Conservation (phyloP, 2,797 vertebrate genomes). For the Coranthus polyacanthus region DNA sequence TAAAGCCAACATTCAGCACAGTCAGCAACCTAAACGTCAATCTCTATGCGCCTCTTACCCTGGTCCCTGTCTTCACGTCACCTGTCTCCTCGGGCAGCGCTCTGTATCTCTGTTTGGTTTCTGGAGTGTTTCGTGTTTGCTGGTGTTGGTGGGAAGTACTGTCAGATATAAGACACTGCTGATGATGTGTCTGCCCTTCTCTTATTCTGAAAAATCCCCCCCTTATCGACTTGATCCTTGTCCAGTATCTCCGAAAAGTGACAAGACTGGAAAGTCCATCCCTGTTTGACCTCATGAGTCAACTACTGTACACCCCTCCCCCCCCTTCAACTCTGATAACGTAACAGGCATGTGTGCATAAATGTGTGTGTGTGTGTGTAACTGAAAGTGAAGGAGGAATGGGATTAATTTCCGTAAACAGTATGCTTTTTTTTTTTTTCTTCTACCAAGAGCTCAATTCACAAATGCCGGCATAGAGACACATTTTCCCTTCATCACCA, state of each 20-base stretch:
- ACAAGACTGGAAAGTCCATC: conserved; percentile 64
- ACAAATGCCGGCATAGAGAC: conserved; percentile 24
- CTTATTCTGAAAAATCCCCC: conserved; percentile 39
- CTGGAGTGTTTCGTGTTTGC: conserved; percentile 28
- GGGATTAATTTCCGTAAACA: conserved; percentile 43
- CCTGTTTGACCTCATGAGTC: conserved; percentile 53
- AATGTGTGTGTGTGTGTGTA: conserved; percentile 17
- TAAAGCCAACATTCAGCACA: background rate
- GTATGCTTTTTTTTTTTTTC: conserved; percentile 23
- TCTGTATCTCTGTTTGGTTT: conserved; percentile 26
- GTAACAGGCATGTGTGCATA: conserved; percentile 37
- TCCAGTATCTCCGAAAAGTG: background rate
- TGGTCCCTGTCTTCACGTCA: conserved; percentile 42
- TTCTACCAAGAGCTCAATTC: conserved; percentile 16
- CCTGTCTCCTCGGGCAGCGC: conserved; percentile 42
- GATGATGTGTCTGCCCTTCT: conserved; percentile 44
- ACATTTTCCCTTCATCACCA: conserved; percentile 39
- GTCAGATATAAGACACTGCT: conserved; percentile 31
- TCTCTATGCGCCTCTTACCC: conserved; percentile 40
- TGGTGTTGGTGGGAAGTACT: conserved; percentile 23
- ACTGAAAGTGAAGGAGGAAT: conserved; percentile 32
- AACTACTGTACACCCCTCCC: conserved; percentile 27
- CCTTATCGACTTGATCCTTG: background rate
- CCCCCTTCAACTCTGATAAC: background rate
- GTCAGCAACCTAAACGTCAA: background rate